Base-by-base conservation (phyloP, 2,888 invertebrate genomes). In the Volucella bombylans region DNA sequence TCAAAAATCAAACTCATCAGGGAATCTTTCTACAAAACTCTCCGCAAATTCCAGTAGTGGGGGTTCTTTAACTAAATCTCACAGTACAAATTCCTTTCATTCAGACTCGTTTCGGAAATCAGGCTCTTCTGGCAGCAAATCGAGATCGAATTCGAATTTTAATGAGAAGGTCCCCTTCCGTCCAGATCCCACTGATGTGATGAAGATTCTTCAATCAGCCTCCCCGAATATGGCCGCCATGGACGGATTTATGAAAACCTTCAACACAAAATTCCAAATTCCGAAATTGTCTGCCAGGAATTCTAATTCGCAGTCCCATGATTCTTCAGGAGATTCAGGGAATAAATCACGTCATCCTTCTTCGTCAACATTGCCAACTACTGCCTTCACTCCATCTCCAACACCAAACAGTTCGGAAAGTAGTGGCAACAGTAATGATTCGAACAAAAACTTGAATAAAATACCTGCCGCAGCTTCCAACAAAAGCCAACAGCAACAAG, bases 241-340 rank as follows among this genome's bases (percentile, higher is more conserved):
- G 88, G 96, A 96, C 88, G 95, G 96, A 10, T 92, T 96, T 72
- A 96, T 96, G 88, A 96, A 96, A 89, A 95, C 95, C 10, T 91
- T 96, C 45, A 95, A 97, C 88, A 95, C 95, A 73, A 97, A 96
- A 89, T 97, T 96, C 92, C 97, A 97, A 92, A 97, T 97, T 88
- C 97, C 97, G 0, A 97, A 97, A 91, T 90, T 97, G 79, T 95
- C 95, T 0, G 95, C 95, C 4, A 88, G 91, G 12, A 79, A 52
- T 12, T 80, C 87, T 0, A 86, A 76, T 55, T 82, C 83, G 15
- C 86, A 82, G 49, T n/a, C 73, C 4, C 61, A 72, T 14, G 83
- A 82, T 8, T 10, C 41, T 11, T 12, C 57, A 12, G 71, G 57
- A 0, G 86, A 76, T 54, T 15, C 69, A 4, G 67, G 50, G 1